Percentiles rank a stretch among this genome's conserved stretches.
These are phyloP conservation scores for Laspeyria flexula DNA, from an alignment of 2,888 invertebrate genomes.

Conservation along the genomic window DNA sequence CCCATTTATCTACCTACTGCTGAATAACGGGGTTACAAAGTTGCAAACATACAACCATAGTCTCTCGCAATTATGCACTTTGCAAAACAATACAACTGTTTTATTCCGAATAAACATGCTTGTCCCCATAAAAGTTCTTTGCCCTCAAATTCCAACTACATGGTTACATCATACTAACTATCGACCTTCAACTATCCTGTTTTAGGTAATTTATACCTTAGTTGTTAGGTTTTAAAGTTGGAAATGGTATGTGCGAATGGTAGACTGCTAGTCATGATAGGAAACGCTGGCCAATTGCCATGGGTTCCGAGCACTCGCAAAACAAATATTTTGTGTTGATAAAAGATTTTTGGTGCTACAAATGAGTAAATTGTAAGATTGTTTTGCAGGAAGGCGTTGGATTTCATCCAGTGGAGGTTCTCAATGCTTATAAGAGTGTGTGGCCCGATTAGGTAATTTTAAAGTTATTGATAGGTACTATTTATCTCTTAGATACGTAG, in stretches of 20 bases:
- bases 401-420: no score
- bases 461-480: no score
- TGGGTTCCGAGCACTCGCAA: constrained; percentile 22
- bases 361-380: no score
- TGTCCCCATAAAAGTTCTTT: constrained; percentile 46
- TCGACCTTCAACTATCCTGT: constrained; percentile 46
- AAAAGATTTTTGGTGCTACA: no score
- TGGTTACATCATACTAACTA: constrained; percentile 50
- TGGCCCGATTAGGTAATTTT: no score
- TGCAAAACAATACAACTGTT: constrained; percentile 1
- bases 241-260: constrained; percentile 23
- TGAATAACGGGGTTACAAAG: no score
- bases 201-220: constrained; percentile 30
- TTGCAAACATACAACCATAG: no score
- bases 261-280: constrained; percentile 26
- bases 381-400: no score
- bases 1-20: no score
- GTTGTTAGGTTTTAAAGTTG: constrained; percentile 29
- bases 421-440: no score
- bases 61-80: neutral
- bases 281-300: constrained; percentile 60
- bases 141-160: constrained; percentile 40
- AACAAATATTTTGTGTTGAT: no score
- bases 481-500: no score
- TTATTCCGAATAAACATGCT: constrained; percentile 18